Percentiles rank a stretch among this genome's conserved stretches.
Evolutionary conservation across 2,888 invertebrate genomes (phyloP).

Genomic region (Cerceris rybyensis): DNA sequence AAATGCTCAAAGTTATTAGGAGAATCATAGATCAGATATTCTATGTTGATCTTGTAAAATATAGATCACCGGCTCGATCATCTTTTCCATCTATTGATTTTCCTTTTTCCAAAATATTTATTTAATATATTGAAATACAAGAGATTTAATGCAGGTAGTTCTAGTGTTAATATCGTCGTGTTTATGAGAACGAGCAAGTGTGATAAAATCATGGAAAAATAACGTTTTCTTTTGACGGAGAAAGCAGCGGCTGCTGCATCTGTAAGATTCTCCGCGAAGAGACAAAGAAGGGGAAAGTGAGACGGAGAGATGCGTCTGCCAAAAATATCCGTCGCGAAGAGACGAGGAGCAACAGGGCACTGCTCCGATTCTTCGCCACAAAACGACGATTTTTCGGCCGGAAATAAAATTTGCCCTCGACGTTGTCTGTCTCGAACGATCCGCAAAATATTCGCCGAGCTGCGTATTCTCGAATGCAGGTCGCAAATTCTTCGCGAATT

Average conservation of each 20-base stretch:
- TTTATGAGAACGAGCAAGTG: too few relatives aligned
- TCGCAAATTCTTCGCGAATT: too few relatives aligned
- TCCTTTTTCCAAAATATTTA: too few relatives aligned
- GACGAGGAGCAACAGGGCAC: constrained; percentile 23
- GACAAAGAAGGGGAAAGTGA: constrained; percentile 16
- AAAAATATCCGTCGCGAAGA: constrained; percentile 56
- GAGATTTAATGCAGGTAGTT: too few relatives aligned
- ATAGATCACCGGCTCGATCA: too few relatives aligned
- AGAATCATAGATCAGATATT: too few relatives aligned
- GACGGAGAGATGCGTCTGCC: constrained; percentile 18
- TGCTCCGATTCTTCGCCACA: constrained; percentile 39
- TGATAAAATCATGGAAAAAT: too few relatives aligned
- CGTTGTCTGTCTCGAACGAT: neutral
- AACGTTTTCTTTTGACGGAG: neutral
- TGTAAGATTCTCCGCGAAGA: constrained; percentile 6
- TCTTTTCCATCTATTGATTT: too few relatives aligned
- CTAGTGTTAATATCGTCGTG: too few relatives aligned
- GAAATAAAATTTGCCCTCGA: constrained; percentile 56
- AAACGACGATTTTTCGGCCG: constrained; percentile 32
- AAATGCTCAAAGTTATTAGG: too few relatives aligned
- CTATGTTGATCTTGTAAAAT: too few relatives aligned
- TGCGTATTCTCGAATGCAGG: neutral
- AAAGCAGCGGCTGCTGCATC: constrained; percentile 35
- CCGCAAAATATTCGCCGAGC: neutral
- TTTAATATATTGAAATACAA: too few relatives aligned